phyloP scores from a whole-genome alignment of 30 jellyfish, hydroid and myxozoan species.

The Catostylus mosaicus region DNA sequence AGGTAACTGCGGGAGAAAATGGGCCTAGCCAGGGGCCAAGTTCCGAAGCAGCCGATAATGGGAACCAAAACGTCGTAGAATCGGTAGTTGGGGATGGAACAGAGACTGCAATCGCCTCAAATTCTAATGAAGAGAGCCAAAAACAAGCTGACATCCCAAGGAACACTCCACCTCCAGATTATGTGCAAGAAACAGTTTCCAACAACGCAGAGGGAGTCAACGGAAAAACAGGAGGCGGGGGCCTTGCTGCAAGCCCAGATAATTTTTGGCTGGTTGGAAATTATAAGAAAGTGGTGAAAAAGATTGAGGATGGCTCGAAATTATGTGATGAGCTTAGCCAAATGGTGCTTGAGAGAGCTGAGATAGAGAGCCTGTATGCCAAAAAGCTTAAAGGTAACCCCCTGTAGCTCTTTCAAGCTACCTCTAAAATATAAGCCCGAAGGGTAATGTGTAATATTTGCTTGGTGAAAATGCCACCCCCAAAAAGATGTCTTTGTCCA shows the following conservation, averaged over 20 bases:
- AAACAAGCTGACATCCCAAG: conserved; percentile 41
- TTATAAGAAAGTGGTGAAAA: conserved; percentile 66
- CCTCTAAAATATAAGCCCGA: too few species aligned
- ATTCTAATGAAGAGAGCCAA: not conserved
- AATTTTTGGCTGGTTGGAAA: conserved; percentile 83
- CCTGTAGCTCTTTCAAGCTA: too few species aligned
- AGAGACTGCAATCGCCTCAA: not conserved
- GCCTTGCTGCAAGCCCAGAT: not conserved
- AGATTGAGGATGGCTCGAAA: conserved; percentile 86
- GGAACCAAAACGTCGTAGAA: not conserved
- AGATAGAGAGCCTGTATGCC: conserved; percentile 83
- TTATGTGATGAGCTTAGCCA: conserved; percentile 79
- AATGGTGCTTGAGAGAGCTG: conserved; percentile 91
- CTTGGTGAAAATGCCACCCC: too few species aligned
- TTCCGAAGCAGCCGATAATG: not conserved
- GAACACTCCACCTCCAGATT: conserved; percentile 67
- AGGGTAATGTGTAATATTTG: too few species aligned
- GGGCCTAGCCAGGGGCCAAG: conserved; percentile 32
- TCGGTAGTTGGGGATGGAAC: not conserved
- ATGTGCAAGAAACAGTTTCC: not conserved
- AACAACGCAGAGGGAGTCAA: not conserved
- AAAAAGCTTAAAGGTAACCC: conserved; percentile 81
- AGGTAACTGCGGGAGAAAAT: not conserved
- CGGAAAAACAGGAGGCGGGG: not conserved
- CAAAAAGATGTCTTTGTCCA: too few species aligned